Evolutionary conservation across 2,888 invertebrate genomes (phyloP).

Genomic region (Scelioninae gen. 1): DNA sequence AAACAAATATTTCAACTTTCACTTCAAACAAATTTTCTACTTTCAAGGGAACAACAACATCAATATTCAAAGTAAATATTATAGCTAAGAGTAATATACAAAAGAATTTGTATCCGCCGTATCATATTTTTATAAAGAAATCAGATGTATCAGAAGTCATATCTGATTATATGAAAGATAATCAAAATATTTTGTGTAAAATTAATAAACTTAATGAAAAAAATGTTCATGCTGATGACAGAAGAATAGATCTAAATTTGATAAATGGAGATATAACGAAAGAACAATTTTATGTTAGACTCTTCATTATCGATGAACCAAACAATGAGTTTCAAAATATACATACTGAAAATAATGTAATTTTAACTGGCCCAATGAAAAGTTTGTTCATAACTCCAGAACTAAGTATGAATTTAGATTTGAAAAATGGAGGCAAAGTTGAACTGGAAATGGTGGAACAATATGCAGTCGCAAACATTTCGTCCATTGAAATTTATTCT

Average conservation of each 20-base stretch:
- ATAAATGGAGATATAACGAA: slow-evolving; percentile 48
- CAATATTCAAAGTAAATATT: slow-evolving; percentile 74
- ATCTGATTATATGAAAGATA: slow-evolving; percentile 2
- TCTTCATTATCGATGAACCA: slow-evolving; percentile 80
- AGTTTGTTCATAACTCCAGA: slow-evolving; percentile 86
- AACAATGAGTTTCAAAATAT: slow-evolving; percentile 46
- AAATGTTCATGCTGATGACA: slow-evolving; percentile 3
- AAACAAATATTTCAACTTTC: background rate
- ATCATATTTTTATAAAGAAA: slow-evolving; percentile 82
- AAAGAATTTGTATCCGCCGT: slow-evolving; percentile 77
- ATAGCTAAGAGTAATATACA: slow-evolving; percentile 22
- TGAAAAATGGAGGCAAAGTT: slow-evolving; percentile 86
- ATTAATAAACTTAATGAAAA: slow-evolving; percentile 76
- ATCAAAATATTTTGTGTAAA: slow-evolving; percentile 72
- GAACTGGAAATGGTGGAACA: slow-evolving; percentile 81
- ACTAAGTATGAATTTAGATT: slow-evolving; percentile 86
- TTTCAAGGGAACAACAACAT: slow-evolving; percentile 45
- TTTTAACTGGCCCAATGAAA: slow-evolving; percentile 53
- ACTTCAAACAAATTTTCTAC: slow-evolving; percentile 42
- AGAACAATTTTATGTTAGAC: slow-evolving; percentile 74
- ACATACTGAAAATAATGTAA: slow-evolving; percentile 53
- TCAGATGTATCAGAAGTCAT: slow-evolving; percentile 73
- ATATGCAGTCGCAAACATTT: slow-evolving; percentile 83
- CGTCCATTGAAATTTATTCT: slow-evolving; percentile 85
- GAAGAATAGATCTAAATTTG: slow-evolving; percentile 64